phyloP scores from a whole-genome alignment of 2,113 vertebrate genomes.

The Colaptes auratus region DNA sequence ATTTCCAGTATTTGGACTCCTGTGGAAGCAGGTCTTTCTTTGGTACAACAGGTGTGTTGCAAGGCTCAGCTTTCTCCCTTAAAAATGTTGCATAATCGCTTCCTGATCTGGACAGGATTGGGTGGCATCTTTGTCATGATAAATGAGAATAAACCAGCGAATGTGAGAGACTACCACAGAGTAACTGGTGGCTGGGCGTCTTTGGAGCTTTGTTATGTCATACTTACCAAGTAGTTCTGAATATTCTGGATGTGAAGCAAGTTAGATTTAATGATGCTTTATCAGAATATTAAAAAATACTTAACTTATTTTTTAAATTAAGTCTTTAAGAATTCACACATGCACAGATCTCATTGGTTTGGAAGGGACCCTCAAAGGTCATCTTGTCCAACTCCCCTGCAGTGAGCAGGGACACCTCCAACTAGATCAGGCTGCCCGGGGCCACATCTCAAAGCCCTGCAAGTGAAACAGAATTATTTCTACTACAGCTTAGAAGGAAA shows the following conservation, averaged over 20 bases:
- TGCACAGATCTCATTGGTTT: too few relatives aligned
- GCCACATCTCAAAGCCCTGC: neutral
- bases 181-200: neutral
- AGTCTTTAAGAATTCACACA: neutral
- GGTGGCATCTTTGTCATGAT: neutral
- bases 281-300: neutral
- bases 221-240: neutral
- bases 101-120: neutral
- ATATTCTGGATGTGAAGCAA: neutral
- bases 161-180: neutral
- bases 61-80: neutral
- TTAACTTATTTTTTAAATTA: neutral
- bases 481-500: neutral
- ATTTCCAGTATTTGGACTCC: neutral
- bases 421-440: too few relatives aligned
- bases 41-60: accelerated
- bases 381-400: too few relatives aligned
- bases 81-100: neutral
- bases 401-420: too few relatives aligned
- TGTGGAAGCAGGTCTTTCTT: neutral
- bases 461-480: neutral
- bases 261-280: neutral
- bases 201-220: neutral
- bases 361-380: too few relatives aligned
- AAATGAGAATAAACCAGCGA: neutral